These are phyloP conservation scores for Podarcis lilfordi DNA, from an alignment of 2,797 vertebrate species.

Conservation along the genomic window DNA sequence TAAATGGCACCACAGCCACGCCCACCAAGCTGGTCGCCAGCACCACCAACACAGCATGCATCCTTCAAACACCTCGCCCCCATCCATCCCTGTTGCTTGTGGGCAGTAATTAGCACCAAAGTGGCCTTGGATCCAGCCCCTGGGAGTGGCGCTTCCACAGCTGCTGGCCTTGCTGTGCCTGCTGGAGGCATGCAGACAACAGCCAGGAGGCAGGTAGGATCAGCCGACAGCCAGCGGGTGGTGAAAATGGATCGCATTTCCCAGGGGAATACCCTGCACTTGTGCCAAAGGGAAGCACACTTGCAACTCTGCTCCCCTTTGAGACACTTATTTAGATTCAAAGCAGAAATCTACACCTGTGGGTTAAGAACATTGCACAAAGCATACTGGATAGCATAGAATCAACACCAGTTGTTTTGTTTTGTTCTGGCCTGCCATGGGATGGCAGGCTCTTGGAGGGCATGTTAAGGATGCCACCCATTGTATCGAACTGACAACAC, in stretches of 20 bases:
- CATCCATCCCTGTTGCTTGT: neutral
- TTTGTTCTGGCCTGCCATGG: neutral
- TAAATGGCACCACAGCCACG: constrained; percentile 2
- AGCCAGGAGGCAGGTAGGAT: constrained; percentile 25
- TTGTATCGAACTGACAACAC: neutral
- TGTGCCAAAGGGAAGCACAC: neutral
- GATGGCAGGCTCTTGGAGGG: neutral
- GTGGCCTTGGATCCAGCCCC: neutral
- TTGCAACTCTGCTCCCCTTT: neutral
- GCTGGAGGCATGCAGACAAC: constrained; percentile 15
- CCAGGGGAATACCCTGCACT: neutral
- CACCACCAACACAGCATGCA: constrained; percentile 3
- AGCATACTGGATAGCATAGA: neutral
- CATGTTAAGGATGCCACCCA: neutral
- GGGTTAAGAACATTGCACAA: neutral
- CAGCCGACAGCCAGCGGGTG: neutral
- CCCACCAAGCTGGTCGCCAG: constrained; percentile 23
- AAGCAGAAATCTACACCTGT: neutral
- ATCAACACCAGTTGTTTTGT: neutral
- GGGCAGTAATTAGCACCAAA: constrained; percentile 10
- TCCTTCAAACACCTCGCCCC: neutral
- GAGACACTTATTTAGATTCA: too few species aligned
- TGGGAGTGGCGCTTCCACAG: constrained; percentile 24
- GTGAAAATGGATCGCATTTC: neutral
- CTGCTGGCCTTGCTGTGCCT: constrained; percentile 23